These are phyloP conservation scores for Poecile montanus DNA, from an alignment of 2,797 vertebrate species.

Conservation along the genomic window DNA sequence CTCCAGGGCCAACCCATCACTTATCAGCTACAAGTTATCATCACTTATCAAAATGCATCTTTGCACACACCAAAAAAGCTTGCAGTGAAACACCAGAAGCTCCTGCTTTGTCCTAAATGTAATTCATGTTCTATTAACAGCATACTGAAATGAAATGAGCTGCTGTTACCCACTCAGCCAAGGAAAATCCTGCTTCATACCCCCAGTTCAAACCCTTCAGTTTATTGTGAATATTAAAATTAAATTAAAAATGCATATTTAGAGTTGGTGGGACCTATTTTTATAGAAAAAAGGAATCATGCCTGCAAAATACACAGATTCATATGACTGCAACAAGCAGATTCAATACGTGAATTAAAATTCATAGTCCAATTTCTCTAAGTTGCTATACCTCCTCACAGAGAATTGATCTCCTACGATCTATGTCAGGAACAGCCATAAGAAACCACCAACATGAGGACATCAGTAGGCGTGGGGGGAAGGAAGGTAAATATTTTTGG, in stretches of 20 bases:
- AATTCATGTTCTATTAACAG: neutral
- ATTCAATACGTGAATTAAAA: neutral
- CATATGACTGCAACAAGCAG: neutral
- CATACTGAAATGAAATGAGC: neutral
- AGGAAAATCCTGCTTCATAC: neutral
- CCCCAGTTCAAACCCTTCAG: neutral
- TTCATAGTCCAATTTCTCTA: neutral
- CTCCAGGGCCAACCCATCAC: neutral
- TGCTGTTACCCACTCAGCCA: neutral
- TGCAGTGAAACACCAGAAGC: neutral
- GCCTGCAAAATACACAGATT: neutral
- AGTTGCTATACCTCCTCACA: neutral
- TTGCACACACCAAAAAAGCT: neutral
- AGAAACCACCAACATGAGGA: neutral
- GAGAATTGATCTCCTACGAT: neutral
- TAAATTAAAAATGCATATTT: neutral
- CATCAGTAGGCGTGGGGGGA: rapidly evolving
- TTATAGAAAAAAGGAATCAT: neutral
- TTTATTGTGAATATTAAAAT: neutral
- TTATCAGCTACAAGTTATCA: neutral
- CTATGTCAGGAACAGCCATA: neutral
- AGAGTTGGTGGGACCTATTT: neutral
- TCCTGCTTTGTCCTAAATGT: neutral
- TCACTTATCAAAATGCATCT: neutral
- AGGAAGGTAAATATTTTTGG: neutral